Evolutionary conservation across 2,888 invertebrate species (phyloP).

Genomic region (Temnothorax rugatulus): DNA sequence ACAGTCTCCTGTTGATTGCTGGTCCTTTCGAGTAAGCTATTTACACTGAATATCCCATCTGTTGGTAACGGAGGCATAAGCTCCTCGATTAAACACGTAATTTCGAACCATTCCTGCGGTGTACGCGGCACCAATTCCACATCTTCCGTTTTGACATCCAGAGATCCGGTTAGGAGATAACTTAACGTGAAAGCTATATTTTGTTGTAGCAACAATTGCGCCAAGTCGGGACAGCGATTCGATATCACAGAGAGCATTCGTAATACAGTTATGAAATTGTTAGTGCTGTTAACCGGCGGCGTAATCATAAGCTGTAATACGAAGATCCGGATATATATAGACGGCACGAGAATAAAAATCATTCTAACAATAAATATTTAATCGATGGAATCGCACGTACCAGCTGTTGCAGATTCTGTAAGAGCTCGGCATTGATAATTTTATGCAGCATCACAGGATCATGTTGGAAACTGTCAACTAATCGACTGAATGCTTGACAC

Average conservation of each 20-base stretch:
- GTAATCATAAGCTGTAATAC: constrained; percentile 93
- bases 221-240: constrained; percentile 97
- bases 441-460: constrained; percentile 96
- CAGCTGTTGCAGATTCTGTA: constrained; percentile 97
- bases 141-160: constrained; percentile 89
- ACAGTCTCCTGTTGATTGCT: constrained; percentile 91
- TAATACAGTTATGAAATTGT: constrained; percentile 98
- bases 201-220: constrained; percentile 95
- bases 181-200: constrained; percentile 98
- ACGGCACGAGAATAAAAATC: neutral
- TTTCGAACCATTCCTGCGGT: constrained; percentile 98
- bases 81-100: constrained; percentile 98
- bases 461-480: constrained; percentile 98
- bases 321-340: constrained; percentile 11
- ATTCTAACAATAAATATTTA: constrained; percentile 64
- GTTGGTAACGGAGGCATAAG: constrained; percentile 98
- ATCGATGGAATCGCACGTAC: constrained; percentile 86
- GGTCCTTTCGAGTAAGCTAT: constrained; percentile 93
- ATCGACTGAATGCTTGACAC: constrained; percentile 97
- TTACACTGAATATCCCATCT: constrained; percentile 98
- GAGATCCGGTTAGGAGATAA: constrained; percentile 96
- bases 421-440: constrained; percentile 96
- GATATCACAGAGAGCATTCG: constrained; percentile 99
- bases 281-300: constrained; percentile 97
- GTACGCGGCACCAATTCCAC: constrained; percentile 96